Evolutionary conservation across 2,888 invertebrate genomes (phyloP), one percentile per base, ranked within the genome.

Genomic region (Aphidoletes aphidimyza): DNA sequence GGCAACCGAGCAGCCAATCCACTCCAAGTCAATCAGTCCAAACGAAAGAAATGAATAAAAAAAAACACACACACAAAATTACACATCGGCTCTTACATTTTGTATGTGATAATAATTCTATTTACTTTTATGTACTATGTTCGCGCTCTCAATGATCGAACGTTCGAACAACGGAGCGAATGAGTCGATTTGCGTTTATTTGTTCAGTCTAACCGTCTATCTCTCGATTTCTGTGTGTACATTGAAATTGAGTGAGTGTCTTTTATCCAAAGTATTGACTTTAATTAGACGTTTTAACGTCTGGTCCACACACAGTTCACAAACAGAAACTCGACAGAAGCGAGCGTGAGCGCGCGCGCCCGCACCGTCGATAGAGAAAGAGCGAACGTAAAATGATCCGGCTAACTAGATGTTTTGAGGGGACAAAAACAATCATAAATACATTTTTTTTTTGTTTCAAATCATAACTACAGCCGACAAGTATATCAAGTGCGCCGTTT

Each of bases 211-310:
- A 54, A 5, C 47, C 54, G n/a, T 54, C 22, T 54, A 22, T 54
- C 3, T 22, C 22, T 22, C n/a, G 3, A n/a, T n/a, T n/a, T 54
- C 22, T 54, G 3, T 54, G 54, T 54, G 54, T 54, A 54, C 54
- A 54, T 22, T 54, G 22, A 54, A 11, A n/a, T 22, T n/a, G 69
- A 69, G 69, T 69, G 69, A 69, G 69, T 69, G 69, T 30, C 30
- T 26, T 54, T 54, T 19, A 54, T 54, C 26, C 69, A 69, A 69
- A 69, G n/a, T 14, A 69, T 69, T 69, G 69, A 69, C 69, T 69
- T 69, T 69, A 69, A 69, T 69, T 69, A 69, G 69, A 69, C 69
- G 69, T 30, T 69, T 69, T 30, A 69, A 69, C 30, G n/a, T 54
- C 54, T 54, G n/a, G 54, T 22, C 22, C n/a, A n/a, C 3, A 3